Percentiles rank a stretch among this genome's conserved stretches.
These are phyloP conservation scores for Cephus pygmeus DNA, from an alignment of 2,888 invertebrate genomes.

Conservation along the genomic window DNA sequence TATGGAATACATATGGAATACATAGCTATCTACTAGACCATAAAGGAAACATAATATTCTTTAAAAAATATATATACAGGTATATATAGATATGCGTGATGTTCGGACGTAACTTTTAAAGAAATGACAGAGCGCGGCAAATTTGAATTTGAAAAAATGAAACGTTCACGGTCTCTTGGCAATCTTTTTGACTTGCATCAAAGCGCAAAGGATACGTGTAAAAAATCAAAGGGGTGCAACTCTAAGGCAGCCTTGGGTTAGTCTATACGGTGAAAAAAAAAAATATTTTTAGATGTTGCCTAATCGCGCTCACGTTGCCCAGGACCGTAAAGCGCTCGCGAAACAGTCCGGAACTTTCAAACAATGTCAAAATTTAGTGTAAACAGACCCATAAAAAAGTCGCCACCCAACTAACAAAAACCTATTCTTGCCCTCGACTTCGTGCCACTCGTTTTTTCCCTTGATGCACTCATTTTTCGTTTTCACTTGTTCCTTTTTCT, in stretches of 20 bases:
- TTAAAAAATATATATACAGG: not conserved
- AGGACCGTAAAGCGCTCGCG: constrained; percentile 14
- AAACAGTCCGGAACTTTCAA: constrained; percentile 23
- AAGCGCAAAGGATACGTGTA: not conserved
- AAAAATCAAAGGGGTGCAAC: not conserved
- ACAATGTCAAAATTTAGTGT: constrained; percentile 23
- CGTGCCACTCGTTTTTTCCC: not conserved
- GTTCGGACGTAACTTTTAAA: not conserved
- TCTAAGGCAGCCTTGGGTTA: not conserved
- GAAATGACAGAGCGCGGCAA: not conserved
- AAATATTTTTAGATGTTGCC: constrained; percentile 23
- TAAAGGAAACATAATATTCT: not conserved
- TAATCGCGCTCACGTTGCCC: constrained; percentile 4
- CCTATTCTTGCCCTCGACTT: not conserved
- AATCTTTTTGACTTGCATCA: not conserved
- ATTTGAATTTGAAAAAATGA: not conserved
- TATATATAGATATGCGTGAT: too few relatives aligned
- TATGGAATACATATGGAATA: not conserved
- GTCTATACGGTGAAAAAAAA: not conserved
- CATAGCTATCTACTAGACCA: not conserved
- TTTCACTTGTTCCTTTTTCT: not conserved
- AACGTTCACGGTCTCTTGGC: too few relatives aligned
- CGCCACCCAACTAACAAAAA: constrained; percentile 1
- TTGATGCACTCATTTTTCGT: not conserved
- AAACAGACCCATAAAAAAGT: constrained; percentile 19